Evolutionary conservation across 2,888 invertebrate species (phyloP), one percentile per base, ranked within the genome.

Genomic region (Drosophila pseudotakahashii): DNA sequence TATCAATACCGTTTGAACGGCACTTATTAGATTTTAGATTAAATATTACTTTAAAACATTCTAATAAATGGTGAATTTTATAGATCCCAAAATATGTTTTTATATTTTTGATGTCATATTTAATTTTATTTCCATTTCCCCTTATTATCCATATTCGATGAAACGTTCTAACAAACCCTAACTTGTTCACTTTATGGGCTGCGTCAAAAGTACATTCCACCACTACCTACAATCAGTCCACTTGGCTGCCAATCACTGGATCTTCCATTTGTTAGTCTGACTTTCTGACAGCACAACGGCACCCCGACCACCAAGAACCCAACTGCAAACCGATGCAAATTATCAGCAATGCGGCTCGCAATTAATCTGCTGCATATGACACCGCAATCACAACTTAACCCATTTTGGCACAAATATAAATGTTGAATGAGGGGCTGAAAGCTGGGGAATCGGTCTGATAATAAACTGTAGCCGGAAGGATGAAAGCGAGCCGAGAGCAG

Each of bases 341-440:
- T 87, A 84, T 87, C 82, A 84, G 82, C 85, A 88, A 70, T 82
- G 82, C 82, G 77, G 88, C 61, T 78, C 68, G 88, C 82, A 85
- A 82, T 82, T 88, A 82, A 82, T 82, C 88, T 88, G 79, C 77
- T 82, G 88, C 88, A 81, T 88, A 82, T 88, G 88, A 88, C 82
- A 81, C 79, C 77, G 77, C 88, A 82, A 83, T 86, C 87, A 87
- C 70, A 81, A 87, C 87, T 83, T 76, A 83, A 81, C 78, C 87
- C 74, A 77, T 78, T 86, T 78, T 36, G 44, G 13, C 42, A 48
- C 51, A 53, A 45, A 50, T 39, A 69, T 75, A 67, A 50, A 62
- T 63, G 62, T 51, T 32, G 51, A 41, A 71, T 51, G 48, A 32
- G 71, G 19, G 26, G 45, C 39, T 41, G 26, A 14, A 11, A 16